A percentile compares a stretch with the other conserved stretches of the same genome.
These are phyloP conservation scores for Patiria miniata DNA, from an alignment of 35 echinoderm and acorn worm genomes.

Conservation along the genomic window DNA sequence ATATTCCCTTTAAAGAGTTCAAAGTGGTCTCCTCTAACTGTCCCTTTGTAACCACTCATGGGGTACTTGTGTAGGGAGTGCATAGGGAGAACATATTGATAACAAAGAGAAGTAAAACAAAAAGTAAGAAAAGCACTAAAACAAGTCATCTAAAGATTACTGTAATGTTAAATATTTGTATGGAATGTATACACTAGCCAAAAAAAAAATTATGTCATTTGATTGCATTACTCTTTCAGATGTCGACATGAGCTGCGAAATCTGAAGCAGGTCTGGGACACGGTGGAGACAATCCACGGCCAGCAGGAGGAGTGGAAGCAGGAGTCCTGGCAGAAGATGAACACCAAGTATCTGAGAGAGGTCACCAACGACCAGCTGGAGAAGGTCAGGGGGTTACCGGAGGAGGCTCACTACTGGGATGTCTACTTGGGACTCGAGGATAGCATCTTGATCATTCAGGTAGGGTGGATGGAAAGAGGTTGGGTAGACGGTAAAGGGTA, in stretches of 20 bases:
- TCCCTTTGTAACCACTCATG: no score
- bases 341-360: conserved; percentile 89
- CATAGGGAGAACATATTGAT: no score
- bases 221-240: conserved; percentile 26
- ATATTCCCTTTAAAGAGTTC: no score
- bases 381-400: conserved; percentile 69
- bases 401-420: conserved; percentile 82
- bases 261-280: conserved; percentile 90
- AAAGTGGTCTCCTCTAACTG: no score
- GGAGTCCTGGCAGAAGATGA: conserved; percentile 92
- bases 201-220: background rate
- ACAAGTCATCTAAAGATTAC: no score
- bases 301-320: conserved; percentile 95
- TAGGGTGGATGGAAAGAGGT: conserved; percentile 9
- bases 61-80: no score
- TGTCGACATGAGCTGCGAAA: conserved; percentile 89
- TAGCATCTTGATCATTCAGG: conserved; percentile 95
- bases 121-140: no score
- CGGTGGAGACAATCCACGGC: conserved; percentile 68
- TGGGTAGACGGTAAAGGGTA: conserved; percentile 69
- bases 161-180: background rate
- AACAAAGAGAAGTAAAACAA: no score
- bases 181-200: background rate
- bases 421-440: conserved; percentile 84
- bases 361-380: conserved; percentile 81